phyloP scores from a whole-genome alignment of 2,797 vertebrate species.

The Anolis apletophallus region DNA sequence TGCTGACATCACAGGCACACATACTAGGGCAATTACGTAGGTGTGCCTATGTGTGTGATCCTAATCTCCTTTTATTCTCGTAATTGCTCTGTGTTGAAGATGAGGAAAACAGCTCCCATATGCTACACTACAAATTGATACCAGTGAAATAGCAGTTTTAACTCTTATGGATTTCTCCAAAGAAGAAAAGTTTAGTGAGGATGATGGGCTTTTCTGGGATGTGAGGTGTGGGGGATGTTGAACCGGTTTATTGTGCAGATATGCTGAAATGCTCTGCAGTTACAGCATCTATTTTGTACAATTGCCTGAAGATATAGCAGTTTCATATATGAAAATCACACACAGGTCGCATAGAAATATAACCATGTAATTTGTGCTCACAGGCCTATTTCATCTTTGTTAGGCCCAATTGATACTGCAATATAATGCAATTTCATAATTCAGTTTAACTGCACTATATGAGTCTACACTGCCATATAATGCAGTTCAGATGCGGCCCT shows the following conservation, averaged over 20 bases:
- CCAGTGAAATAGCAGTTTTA: background rate
- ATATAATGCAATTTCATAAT: no score
- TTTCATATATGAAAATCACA: background rate
- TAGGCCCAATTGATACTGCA: no score
- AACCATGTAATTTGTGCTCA: background rate
- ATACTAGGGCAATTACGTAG: conserved; percentile 1
- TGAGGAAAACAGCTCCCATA: background rate
- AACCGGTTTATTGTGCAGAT: background rate
- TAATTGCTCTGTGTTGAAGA: background rate
- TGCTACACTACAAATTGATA: background rate
- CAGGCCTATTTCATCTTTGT: background rate
- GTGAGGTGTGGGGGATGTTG: background rate
- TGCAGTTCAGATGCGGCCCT: no score
- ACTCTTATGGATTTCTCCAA: background rate
- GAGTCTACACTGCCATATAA: no score
- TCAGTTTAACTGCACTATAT: no score
- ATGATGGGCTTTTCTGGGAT: background rate
- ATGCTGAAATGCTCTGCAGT: background rate
- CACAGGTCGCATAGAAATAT: background rate
- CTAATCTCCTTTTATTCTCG: conserved; percentile 11
- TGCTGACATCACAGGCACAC: conserved; percentile 14
- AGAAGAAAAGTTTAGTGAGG: background rate
- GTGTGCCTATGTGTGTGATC: background rate
- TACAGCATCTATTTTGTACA: background rate
- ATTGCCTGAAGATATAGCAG: background rate